Conservation (phyloP, 1,140 invertebrate genomes). For the Drosophila nigrodunni region DNA sequence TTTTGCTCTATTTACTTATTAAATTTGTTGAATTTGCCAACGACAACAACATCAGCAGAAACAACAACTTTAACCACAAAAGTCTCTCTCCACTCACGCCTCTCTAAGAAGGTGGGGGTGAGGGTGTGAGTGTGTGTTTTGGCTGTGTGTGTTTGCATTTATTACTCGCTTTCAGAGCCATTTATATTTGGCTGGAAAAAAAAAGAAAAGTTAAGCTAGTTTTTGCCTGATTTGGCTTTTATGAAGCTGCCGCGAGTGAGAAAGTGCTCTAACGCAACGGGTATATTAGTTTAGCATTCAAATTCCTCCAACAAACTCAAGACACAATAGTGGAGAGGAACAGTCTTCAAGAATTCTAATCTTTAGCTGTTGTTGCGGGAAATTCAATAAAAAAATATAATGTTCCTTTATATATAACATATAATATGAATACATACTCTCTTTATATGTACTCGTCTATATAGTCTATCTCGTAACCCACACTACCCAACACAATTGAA, state of each 20-base stretch:
- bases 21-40: constrained; percentile 72
- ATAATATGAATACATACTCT: constrained; percentile 1
- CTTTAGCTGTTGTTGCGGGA: constrained; percentile 47
- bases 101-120: constrained; percentile 32
- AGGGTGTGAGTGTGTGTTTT: constrained; percentile 21
- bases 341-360: not conserved
- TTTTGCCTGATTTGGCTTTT: constrained; percentile 52
- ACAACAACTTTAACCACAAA: constrained; percentile 15
- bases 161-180: constrained; percentile 79
- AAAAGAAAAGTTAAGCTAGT: no score
- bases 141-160: constrained; percentile 61
- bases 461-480: not conserved
- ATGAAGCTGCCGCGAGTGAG: constrained; percentile 2
- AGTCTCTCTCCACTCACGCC: constrained; percentile 40
- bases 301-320: not conserved
- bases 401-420: not conserved
- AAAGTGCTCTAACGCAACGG: not conserved
- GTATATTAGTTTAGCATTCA: not conserved
- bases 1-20: constrained; percentile 80
- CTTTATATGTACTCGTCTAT: not conserved
- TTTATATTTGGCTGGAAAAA: constrained; percentile 57
- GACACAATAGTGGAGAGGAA: not conserved
- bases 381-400: constrained; percentile 33
- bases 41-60: constrained; percentile 28
- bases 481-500: not conserved